A percentile compares a stretch with the other conserved stretches of the same genome.
phyloP scores from a whole-genome alignment of 1,140 invertebrate genomes.

The Phocides pigmalion region DNA sequence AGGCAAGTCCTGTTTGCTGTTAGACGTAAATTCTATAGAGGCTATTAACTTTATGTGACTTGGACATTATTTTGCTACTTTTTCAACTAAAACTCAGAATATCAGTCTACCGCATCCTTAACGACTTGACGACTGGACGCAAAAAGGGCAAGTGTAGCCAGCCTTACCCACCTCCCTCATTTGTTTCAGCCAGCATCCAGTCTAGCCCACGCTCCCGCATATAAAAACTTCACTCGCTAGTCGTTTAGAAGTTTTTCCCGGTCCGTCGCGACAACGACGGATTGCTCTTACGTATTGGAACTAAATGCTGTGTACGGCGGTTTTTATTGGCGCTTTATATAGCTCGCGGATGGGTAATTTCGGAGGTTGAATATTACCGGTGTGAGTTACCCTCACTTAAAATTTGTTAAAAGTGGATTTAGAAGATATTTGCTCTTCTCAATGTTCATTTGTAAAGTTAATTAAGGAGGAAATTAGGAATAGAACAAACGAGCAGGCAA shows the following conservation, averaged over 20 bases:
- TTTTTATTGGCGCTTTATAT: constrained; percentile 39
- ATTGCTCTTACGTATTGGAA: constrained; percentile 39
- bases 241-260: constrained; percentile 49
- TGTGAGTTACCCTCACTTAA: too few relatives aligned
- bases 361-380: background rate
- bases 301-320: constrained; percentile 26
- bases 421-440: too few relatives aligned
- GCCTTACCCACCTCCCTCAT: constrained; percentile 19
- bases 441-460: too few relatives aligned
- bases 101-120: too few relatives aligned
- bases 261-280: constrained; percentile 46
- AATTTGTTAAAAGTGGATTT: background rate
- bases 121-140: too few relatives aligned
- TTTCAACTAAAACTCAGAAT: too few relatives aligned
- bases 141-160: background rate
- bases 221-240: constrained; percentile 43
- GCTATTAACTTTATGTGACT: too few relatives aligned
- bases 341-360: constrained; percentile 4
- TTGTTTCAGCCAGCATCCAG: constrained; percentile 29
- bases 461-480: too few relatives aligned
- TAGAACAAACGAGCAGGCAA: too few relatives aligned
- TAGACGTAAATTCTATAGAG: too few relatives aligned
- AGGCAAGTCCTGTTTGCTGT: too few relatives aligned
- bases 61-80: too few relatives aligned
- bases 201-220: constrained; percentile 29